Base-by-base conservation (phyloP, 2,113 vertebrate genomes). In the Bufo gargarizans region DNA sequence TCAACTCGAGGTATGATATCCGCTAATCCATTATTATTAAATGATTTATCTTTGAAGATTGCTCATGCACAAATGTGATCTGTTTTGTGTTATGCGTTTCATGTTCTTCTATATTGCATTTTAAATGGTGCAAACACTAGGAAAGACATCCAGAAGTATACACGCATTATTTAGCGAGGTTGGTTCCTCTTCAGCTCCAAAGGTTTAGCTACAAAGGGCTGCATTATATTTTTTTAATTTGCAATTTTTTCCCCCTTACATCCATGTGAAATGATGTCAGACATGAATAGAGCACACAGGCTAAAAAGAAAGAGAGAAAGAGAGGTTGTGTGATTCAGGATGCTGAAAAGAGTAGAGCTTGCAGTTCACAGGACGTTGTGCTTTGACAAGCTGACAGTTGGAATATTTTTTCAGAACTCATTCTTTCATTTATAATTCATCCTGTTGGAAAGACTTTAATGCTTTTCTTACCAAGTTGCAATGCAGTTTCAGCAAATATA, bases 381-480 rank as follows among this genome's bases (percentile, higher is more conserved):
- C 87, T 88, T 88, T 88, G 87, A 88, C 87, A 88, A 88, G 87
- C 87, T 88, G 87, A 88, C 87, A 88, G 87, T 82, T 56, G 82
- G 87, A 88, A 88, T 88, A 88, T 88, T 88, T 80, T 88, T 88
- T 88, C 72, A 88, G 79, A 88, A 88, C 71, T 74, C 53, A 59
- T 53, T 77, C 81, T 88, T 88, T 88, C 87, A 88, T 88, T 88
- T 88, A 88, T 88, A 77, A 88, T 88, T 88, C 87, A 88, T 88
- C 87, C 86, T 88, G 79, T 72, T 63, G 87, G 82, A 88, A 82
- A 88, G 47, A 56, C 87, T 88, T 83, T 88, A 88, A 88, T 88
- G 87, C 81, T 74, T 83, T 88, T 88, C 87, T 88, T 77, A 82
- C 81, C 87, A 83, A 88, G 69, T 83, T 61, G 81, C 87, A 83